Evolutionary conservation across 2,888 invertebrate genomes (phyloP), one percentile per base, ranked within the genome.

Genomic region (Scaeva pyrastri): DNA sequence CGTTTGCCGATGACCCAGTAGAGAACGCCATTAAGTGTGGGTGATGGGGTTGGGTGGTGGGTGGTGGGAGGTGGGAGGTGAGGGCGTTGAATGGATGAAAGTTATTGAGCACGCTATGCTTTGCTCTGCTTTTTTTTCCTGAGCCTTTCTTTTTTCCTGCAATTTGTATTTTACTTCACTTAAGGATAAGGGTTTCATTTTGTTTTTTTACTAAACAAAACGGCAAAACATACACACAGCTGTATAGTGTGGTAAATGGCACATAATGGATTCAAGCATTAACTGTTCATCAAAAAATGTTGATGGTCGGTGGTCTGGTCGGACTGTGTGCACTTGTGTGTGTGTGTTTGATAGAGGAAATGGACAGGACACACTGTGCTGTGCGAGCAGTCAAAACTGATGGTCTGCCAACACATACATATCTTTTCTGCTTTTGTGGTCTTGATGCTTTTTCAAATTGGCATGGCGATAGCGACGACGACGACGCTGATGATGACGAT

Each of bases 231-330:
- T 41, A 23, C 21, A 60, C 60, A 60, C 21, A 60, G 23, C 14
- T 3, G 21, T 77, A 31, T 71, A 71, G 70, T 70, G 60, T 43
- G 41, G 76, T 58, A 77, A 77, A 70, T 77, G 76, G 70, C 70
- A 41, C 50, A 60, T 60, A 77, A 70, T 77, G 52, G 60, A 31
- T 52, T 60, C 31, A 60, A 70, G 48, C 52, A 52, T 52, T 77
- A 62, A 77, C 60, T 70, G 70, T 77, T 70, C 77, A 77, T 70
- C 77, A 77, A 70, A 68, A 50, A 52, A n/a, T 60, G 68, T 58
- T 50, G 70, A 56, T 36, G 31, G 56, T 36, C 31, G 56, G 56
- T 7, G 31, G 1, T 31, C 31, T 4, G 31, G 7, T 7, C 7
- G 31, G 7, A 7, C 31, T 31, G 31, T 31, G 31, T 31, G 31